phyloP scores from a whole-genome alignment of 2,888 invertebrate genomes.

The Actias luna region DNA sequence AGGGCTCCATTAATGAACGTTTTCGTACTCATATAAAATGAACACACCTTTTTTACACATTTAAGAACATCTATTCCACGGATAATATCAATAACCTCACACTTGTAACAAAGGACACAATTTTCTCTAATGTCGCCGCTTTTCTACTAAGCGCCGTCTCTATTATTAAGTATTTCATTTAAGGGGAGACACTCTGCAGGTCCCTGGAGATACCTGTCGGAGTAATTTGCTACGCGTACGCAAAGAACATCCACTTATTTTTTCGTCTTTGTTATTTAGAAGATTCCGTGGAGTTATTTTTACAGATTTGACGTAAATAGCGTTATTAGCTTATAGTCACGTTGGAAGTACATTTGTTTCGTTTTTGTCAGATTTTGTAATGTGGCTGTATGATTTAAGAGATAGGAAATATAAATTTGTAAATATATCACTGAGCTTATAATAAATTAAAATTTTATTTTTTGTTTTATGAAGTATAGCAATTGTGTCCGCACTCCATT shows the following conservation, averaged over 20 bases:
- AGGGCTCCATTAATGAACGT: no score
- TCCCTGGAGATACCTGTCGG: slow-evolving; percentile 74
- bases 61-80: slow-evolving; percentile 13
- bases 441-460: not conserved
- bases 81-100: slow-evolving; percentile 47
- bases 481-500: no score
- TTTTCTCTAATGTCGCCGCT: slow-evolving; percentile 55
- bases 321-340: slow-evolving; percentile 32
- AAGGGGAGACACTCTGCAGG: slow-evolving; percentile 56
- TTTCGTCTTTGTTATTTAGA: slow-evolving; percentile 49
- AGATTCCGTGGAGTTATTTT: slow-evolving; percentile 54
- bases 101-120: slow-evolving; percentile 49
- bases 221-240: slow-evolving; percentile 66
- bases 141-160: slow-evolving; percentile 57
- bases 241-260: slow-evolving; percentile 46
- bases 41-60: not conserved
- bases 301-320: slow-evolving; percentile 45
- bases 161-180: slow-evolving; percentile 77
- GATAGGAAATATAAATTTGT: not conserved
- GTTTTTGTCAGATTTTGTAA: slow-evolving; percentile 12
- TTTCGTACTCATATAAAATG: not conserved
- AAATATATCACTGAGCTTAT: not conserved
- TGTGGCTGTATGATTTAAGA: not conserved
- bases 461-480: no score
- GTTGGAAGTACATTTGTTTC: slow-evolving; percentile 14